phyloP scores from a whole-genome alignment of 2,113 vertebrate genomes.

The Nyctereutes procyonoides region DNA sequence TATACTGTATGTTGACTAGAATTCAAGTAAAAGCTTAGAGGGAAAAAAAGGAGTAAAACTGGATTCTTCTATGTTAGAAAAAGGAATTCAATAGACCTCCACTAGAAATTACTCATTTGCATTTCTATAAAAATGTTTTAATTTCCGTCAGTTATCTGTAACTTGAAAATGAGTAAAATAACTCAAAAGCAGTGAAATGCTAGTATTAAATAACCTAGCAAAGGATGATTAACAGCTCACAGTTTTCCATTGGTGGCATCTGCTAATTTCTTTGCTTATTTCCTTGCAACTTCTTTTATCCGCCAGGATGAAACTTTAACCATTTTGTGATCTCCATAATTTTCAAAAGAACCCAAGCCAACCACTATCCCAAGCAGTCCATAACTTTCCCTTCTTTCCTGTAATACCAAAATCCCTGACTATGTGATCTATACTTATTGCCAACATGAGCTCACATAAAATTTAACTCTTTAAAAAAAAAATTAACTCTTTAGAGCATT shows the following conservation, averaged over 20 bases:
- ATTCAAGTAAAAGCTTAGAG: not conserved
- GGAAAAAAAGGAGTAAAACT: not conserved
- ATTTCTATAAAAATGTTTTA: not conserved
- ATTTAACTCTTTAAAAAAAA: not conserved
- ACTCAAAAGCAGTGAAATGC: not conserved
- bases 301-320: not conserved
- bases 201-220: not conserved
- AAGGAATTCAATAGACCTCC: not conserved
- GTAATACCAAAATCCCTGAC: not conserved
- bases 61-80: not conserved
- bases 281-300: not conserved
- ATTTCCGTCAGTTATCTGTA: not conserved
- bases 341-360: not conserved
- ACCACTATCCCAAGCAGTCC: not conserved
- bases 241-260: not conserved
- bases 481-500: not conserved
- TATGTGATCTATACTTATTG: not conserved
- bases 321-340: not conserved
- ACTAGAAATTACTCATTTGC: not conserved
- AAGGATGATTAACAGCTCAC: not conserved
- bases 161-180: not conserved
- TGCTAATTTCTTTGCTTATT: not conserved
- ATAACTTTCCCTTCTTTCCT: not conserved
- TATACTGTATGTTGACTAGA: not conserved
- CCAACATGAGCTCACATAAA: not conserved